phyloP scores from a whole-genome alignment of 1,140 invertebrate genomes.

The Sinella curviseta region DNA sequence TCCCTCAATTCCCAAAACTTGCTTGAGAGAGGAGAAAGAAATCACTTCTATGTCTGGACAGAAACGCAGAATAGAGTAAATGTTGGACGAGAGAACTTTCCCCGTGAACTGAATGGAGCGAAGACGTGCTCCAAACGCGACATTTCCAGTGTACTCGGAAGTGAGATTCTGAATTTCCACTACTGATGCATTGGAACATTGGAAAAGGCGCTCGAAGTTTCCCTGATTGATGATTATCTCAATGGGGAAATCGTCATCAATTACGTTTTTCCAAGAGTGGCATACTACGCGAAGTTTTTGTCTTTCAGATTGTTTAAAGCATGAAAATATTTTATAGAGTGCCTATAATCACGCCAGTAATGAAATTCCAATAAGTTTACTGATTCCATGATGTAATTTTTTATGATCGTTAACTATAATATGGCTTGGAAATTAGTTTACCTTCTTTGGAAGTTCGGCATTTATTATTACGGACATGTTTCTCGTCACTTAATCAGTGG shows the following conservation, averaged over 20 bases:
- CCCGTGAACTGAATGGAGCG: constrained; percentile 5
- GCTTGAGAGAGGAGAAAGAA: neutral
- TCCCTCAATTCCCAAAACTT: constrained; percentile 27
- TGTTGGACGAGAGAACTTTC: constrained; percentile 33
- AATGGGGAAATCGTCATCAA: constrained; percentile 30
- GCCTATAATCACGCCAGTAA: constrained; percentile 10
- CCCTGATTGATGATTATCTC: constrained; percentile 12
- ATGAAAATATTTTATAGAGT: neutral
- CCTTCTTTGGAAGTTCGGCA: too few species aligned
- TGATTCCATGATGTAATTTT: neutral
- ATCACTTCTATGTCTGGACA: constrained; percentile 22
- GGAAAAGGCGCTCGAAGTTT: constrained; percentile 1
- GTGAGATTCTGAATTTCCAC: constrained; percentile 2
- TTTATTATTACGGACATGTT: too few species aligned
- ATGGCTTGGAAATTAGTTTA: too few species aligned
- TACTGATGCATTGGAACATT: neutral
- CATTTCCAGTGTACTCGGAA: constrained; percentile 1
- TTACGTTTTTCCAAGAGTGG: constrained; percentile 12
- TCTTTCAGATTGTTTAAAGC: neutral
- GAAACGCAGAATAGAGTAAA: neutral
- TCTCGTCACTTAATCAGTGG: too few species aligned
- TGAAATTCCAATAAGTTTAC: neutral
- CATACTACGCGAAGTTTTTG: constrained; percentile 20
- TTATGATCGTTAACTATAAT: too few species aligned
- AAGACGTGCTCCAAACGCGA: neutral